Evolutionary conservation across 1,140 invertebrate genomes (phyloP).

Genomic region (Melipona quadrifasciata): DNA sequence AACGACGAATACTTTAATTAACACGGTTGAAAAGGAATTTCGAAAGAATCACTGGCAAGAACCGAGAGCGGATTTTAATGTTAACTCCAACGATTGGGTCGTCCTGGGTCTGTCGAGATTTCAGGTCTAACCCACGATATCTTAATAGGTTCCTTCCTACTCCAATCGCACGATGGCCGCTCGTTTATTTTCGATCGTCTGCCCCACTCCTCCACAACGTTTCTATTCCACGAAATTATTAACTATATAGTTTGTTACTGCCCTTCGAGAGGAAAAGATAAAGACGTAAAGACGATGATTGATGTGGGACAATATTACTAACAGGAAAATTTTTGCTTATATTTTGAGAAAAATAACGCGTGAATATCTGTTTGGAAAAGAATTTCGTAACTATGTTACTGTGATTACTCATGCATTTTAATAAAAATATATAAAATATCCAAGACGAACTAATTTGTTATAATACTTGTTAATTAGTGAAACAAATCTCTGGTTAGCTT

Average conservation of each 20-base stretch:
- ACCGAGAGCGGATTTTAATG: constrained; percentile 50
- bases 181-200: constrained; percentile 40
- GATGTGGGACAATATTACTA: not conserved
- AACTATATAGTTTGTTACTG: not conserved
- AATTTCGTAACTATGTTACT: too few relatives aligned
- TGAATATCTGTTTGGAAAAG: not conserved
- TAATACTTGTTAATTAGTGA: not conserved
- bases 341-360: not conserved
- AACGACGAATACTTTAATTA: constrained; percentile 58
- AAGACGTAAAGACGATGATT: too few relatives aligned
- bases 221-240: constrained; percentile 17
- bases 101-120: constrained; percentile 52
- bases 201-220: constrained; percentile 24
- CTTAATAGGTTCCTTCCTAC: constrained; percentile 77
- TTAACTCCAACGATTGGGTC: constrained; percentile 75
- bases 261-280: too few relatives aligned
- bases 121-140: constrained; percentile 76
- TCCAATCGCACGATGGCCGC: constrained; percentile 68
- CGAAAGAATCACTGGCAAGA: constrained; percentile 35
- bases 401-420: not conserved
- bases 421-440: too few relatives aligned
- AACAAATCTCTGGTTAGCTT: not conserved
- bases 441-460: not conserved
- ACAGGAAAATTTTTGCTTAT: not conserved
- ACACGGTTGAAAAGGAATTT: constrained; percentile 53